Conservation (phyloP, 2,888 invertebrate species). For the Argyra leucocephala region DNA sequence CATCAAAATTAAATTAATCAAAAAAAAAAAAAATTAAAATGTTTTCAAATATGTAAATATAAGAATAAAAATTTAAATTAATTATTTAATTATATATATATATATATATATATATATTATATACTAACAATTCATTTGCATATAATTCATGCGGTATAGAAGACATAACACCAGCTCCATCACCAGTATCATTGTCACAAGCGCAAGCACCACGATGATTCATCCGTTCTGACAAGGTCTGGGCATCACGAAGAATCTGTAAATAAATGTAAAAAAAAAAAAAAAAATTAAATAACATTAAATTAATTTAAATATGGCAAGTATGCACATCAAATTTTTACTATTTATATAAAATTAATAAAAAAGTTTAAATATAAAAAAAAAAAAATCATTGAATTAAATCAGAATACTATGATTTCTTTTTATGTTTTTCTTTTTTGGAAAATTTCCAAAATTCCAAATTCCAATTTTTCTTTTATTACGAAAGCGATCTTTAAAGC, state of each 20-base stretch:
- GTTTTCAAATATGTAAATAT: too few relatives aligned
- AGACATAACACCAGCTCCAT: constrained; percentile 94
- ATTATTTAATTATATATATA: too few relatives aligned
- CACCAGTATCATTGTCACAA: constrained; percentile 98
- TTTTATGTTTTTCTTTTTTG: too few relatives aligned
- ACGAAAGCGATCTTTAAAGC: too few relatives aligned
- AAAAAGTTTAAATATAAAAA: too few relatives aligned
- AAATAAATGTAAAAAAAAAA: constrained; percentile 29
- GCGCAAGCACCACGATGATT: constrained; percentile 98
- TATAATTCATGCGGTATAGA: constrained; percentile 95
- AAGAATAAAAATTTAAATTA: too few relatives aligned
- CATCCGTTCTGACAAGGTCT: constrained; percentile 91
- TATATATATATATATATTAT: constrained; percentile 7
- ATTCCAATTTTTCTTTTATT: too few relatives aligned
- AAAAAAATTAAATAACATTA: constrained; percentile 14
- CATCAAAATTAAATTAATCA: too few relatives aligned
- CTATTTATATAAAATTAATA: neutral
- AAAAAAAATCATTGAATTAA: too few relatives aligned
- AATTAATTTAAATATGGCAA: neutral
- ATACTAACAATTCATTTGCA: constrained; percentile 69
- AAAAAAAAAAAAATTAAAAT: too few relatives aligned
- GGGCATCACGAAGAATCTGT: constrained; percentile 95
- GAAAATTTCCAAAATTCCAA: too few relatives aligned
- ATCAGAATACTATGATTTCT: too few relatives aligned
- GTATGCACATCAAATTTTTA: neutral